Evolutionary conservation across 2,888 invertebrate species (phyloP), one percentile per base, ranked within the genome.

Genomic region (Odontothrips loti): DNA sequence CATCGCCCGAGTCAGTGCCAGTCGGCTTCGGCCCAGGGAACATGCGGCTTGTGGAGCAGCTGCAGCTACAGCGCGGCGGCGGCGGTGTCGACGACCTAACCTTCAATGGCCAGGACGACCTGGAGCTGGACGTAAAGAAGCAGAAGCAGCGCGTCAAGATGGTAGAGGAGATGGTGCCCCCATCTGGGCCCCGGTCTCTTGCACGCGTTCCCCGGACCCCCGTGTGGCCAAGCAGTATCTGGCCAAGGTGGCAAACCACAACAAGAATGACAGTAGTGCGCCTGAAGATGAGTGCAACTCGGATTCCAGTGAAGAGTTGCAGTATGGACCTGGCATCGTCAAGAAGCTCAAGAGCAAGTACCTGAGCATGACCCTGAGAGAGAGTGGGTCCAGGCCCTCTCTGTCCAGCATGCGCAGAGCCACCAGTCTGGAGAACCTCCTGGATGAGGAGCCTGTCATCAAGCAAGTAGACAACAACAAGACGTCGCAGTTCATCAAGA

Each of bases 281-380:
- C 84, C 84, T 83, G 85, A 85, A 84, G 86, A 85, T 63, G 88
- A 88, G 79, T 87, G 86, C 80, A 89, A 89, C 83, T 90, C 90
- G 81, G 91, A 91, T 86, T 90, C 90, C 81, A 90, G 90, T 84
- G 95, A 95, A 87, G 96, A 96, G 87, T 89, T 96, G 82, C 93
- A 94, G 86, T 96, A 96, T 89, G 96, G 96, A 0, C 96, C 96
- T 80, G 96, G 96, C 82, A 96, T 96, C 86, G 96, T 96, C 68
- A 95, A 94, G 86, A 94, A 94, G 85, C 90, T 96, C 84, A 93
- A 95, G 87, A 94, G 95, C 86, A 93, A 95, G 86, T 96, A 96
- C 87, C 90, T 96, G 83, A 95, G 94, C 87, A 90, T 96, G 84
- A 95, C 96, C 15, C 88, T 96, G 83, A 90, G 95, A n/a, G 94